Evolutionary conservation across 2,113 vertebrate genomes (phyloP).

Genomic region (Lamprotornis superbus): DNA sequence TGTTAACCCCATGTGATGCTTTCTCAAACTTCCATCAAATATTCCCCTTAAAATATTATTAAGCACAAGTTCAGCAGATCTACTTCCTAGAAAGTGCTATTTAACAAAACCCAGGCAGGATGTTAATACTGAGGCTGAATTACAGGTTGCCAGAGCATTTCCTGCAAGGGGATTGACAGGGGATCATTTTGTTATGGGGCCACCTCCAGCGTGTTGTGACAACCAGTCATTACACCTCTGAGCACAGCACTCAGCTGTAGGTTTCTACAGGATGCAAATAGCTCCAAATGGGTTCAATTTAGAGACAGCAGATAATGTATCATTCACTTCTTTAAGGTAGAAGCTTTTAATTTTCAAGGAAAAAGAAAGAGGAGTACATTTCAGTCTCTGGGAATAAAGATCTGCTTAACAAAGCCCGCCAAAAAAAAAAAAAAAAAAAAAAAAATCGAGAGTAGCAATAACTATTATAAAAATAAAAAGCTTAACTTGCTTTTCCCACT

Average conservation of each 20-base stretch:
- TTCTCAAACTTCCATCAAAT: conserved; percentile 88
- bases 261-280: conserved; percentile 96
- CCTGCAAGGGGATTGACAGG: conserved; percentile 94
- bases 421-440: conserved; percentile 21
- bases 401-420: conserved; percentile 54
- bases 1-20: conserved; percentile 90
- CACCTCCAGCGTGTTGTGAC: conserved; percentile 99
- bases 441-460: conserved; percentile 49
- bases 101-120: conserved; percentile 96
- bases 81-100: conserved; percentile 99
- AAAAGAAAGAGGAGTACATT: conserved; percentile 67
- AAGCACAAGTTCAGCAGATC: conserved; percentile 97
- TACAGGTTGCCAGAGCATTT: conserved; percentile 97
- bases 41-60: conserved; percentile 90
- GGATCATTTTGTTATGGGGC: conserved; percentile 97
- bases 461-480: conserved; percentile 62
- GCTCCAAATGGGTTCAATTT: conserved; percentile 98
- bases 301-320: conserved; percentile 90
- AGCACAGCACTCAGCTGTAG: conserved; percentile 96
- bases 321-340: conserved; percentile 82
- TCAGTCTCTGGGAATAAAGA: conserved; percentile 58
- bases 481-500: conserved; percentile 54
- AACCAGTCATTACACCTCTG: conserved; percentile 98
- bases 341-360: conserved; percentile 80
- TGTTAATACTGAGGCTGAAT: conserved; percentile 88